A percentile compares a stretch with the other conserved stretches of the same genome.
phyloP scores from a whole-genome alignment of 1,140 invertebrate species.

The Cardiocondyla obscurior region DNA sequence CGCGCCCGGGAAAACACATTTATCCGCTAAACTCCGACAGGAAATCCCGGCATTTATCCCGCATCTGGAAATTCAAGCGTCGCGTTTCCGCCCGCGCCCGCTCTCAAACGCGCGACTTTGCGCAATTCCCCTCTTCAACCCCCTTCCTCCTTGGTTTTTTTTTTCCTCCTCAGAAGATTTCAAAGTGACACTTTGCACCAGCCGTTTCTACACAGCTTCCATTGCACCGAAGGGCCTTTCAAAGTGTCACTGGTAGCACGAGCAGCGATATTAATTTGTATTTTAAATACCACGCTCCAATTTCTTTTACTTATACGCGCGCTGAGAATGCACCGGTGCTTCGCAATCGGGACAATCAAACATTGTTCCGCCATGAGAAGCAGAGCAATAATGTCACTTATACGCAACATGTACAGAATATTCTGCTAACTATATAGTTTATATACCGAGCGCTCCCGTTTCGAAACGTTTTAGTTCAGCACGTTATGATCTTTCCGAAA shows the following conservation, averaged over 20 bases:
- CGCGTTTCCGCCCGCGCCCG: neutral
- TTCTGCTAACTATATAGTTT: neutral
- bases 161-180: neutral
- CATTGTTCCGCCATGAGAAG: constrained; percentile 17
- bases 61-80: constrained; percentile 34
- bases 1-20: constrained; percentile 64
- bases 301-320: neutral
- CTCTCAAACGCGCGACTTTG: neutral
- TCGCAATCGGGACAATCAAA: constrained; percentile 29
- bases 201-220: neutral
- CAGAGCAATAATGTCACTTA: neutral
- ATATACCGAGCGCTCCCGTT: neutral
- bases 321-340: neutral
- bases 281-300: neutral
- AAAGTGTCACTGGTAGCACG: neutral
- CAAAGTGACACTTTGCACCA: neutral
- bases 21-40: constrained; percentile 65
- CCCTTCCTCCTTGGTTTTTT: neutral
- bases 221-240: neutral
- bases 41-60: constrained; percentile 64
- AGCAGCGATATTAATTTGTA: neutral
- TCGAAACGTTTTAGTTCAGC: neutral
- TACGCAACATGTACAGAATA: neutral
- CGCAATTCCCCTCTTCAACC: too few relatives aligned
- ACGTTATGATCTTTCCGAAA: neutral